Evolutionary conservation across 2,888 invertebrate species (phyloP).

Genomic region (Pteria penguin): DNA sequence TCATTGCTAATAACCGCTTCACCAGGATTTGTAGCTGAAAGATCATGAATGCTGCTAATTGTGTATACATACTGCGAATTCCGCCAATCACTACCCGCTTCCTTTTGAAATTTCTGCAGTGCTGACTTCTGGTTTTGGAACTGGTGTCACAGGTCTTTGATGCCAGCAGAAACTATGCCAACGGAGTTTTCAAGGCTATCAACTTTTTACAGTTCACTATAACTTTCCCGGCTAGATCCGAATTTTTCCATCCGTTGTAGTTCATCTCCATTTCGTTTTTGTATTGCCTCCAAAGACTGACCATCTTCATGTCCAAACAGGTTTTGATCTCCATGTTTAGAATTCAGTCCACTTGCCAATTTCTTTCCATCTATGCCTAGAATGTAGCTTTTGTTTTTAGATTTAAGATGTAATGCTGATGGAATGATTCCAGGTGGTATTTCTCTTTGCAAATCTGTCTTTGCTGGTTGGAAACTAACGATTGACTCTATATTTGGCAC

Average conservation of each 20-base stretch:
- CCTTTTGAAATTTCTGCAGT: conserved; percentile 26
- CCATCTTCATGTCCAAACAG: conserved; percentile 31
- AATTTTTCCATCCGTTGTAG: not conserved
- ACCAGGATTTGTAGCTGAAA: conserved; percentile 16
- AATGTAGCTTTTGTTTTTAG: conserved; percentile 16
- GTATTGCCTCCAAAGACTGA: conserved; percentile 10
- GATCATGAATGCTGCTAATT: conserved; percentile 35
- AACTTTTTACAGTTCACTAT: not conserved
- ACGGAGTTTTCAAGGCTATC: conserved; percentile 4
- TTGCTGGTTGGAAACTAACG: not conserved
- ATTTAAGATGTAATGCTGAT: not conserved
- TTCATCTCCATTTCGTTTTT: conserved; percentile 20
- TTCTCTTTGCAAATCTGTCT: conserved; percentile 15
- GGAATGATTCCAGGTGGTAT: conserved; percentile 25
- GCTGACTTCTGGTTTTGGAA: conserved; percentile 6
- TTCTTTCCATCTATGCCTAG: conserved; percentile 40
- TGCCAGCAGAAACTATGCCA: conserved; percentile 5
- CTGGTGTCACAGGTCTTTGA: conserved; percentile 28
- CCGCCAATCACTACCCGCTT: conserved; percentile 30
- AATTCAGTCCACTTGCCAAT: conserved; percentile 29
- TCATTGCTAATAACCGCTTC: not conserved
- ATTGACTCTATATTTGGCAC: conserved; percentile 5
- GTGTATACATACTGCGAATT: conserved; percentile 27
- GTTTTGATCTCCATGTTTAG: conserved; percentile 20
- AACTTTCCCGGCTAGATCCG: not conserved